Conservation (phyloP, 2,888 invertebrate species). For the Vanessa cardui region DNA sequence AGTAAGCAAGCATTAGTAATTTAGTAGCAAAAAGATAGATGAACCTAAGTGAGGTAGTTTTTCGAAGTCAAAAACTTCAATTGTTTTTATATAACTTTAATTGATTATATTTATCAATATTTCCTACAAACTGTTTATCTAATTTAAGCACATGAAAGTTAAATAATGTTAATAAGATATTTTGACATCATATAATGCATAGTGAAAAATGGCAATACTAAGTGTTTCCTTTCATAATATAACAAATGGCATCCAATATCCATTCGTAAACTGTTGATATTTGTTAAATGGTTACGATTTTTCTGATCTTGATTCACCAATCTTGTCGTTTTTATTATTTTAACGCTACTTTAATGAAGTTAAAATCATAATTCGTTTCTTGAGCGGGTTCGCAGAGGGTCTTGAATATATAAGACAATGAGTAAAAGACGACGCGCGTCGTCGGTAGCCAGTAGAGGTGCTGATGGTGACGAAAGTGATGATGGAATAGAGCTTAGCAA, state of each 20-base stretch:
- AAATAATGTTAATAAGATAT: no score
- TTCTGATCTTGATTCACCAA: not conserved
- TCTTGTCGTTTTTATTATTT: not conserved
- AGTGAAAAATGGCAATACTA: conserved; percentile 9
- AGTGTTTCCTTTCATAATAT: conserved; percentile 20
- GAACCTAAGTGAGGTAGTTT: no score
- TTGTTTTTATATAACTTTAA: no score
- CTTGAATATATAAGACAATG: conserved; percentile 64
- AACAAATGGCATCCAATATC: not conserved
- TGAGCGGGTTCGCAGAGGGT: not conserved
- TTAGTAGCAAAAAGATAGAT: no score
- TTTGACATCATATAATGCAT: not conserved
- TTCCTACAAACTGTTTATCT: no score
- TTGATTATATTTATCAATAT: no score
- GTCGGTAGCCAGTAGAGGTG: conserved; percentile 89
- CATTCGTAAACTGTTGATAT: not conserved
- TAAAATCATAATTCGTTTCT: not conserved
- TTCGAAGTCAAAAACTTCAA: no score
- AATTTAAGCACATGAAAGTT: no score
- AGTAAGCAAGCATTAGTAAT: no score
- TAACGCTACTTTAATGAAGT: not conserved
- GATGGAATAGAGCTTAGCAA: conserved; percentile 79
- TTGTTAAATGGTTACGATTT: not conserved
- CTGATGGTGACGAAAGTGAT: conserved; percentile 87
- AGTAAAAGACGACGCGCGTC: conserved; percentile 92